Conservation (phyloP, 2,113 vertebrate species). For the Catagonus wagneri region DNA sequence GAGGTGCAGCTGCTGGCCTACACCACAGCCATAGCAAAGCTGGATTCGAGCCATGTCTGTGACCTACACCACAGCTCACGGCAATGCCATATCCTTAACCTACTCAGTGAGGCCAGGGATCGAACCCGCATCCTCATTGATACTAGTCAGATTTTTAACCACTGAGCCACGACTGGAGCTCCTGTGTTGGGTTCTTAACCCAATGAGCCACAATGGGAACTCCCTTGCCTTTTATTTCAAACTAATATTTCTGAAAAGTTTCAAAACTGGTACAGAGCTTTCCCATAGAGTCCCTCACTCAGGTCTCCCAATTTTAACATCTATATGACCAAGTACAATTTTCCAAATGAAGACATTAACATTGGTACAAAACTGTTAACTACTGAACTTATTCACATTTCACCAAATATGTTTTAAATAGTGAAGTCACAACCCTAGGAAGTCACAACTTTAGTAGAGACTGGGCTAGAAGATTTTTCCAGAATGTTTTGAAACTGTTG, state of each 20-base stretch:
- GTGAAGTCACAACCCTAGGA: not conserved
- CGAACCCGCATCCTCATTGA: too few relatives aligned
- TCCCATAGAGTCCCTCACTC: not conserved
- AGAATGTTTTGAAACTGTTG: not conserved
- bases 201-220: too few relatives aligned
- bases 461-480: conserved; percentile 11
- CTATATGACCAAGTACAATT: not conserved
- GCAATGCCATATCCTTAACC: too few relatives aligned
- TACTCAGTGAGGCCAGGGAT: too few relatives aligned
- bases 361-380: conserved; percentile 1
- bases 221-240: conserved; percentile 61
- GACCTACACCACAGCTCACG: too few relatives aligned
- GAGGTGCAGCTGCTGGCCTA: too few relatives aligned
- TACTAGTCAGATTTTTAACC: too few relatives aligned
- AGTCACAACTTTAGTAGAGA: not conserved
- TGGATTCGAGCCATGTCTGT: too few relatives aligned
- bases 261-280: not conserved
- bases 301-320: conserved; percentile 19
- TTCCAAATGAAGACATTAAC: conserved; percentile 52
- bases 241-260: conserved; percentile 33
- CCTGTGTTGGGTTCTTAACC: too few relatives aligned
- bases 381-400: not conserved
- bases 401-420: conserved; percentile 14
- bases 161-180: too few relatives aligned
- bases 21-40: too few relatives aligned